Evolutionary conservation across 2,888 invertebrate species (phyloP).

Genomic region (Mesorhabditis belari): DNA sequence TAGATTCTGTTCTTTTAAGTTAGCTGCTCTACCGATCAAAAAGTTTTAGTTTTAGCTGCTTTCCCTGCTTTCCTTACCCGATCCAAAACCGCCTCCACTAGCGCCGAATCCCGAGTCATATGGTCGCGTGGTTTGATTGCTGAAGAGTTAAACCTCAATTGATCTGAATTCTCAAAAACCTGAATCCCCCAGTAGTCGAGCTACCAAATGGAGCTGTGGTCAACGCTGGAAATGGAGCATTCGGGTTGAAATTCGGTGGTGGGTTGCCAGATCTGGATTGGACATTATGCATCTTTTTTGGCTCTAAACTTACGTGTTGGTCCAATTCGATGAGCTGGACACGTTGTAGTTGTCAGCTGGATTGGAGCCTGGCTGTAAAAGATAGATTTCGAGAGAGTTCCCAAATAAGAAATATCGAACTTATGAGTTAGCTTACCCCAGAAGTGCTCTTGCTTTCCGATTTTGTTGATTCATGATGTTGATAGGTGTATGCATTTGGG

Average conservation of each 20-base stretch:
- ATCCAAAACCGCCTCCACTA: neutral
- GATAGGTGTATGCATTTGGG: neutral
- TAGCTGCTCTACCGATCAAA: too few relatives aligned
- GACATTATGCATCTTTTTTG: too few relatives aligned
- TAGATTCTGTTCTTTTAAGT: too few relatives aligned
- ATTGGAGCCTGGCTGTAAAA: conserved; percentile 5
- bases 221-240: too few relatives aligned
- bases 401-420: neutral
- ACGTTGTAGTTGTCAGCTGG: conserved; percentile 8
- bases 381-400: neutral
- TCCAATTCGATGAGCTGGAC: neutral
- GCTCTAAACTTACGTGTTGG: too few relatives aligned
- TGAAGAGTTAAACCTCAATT: neutral
- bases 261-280: too few relatives aligned
- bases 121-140: neutral
- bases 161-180: neutral
- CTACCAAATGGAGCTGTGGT: too few relatives aligned
- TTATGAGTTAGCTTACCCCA: neutral
- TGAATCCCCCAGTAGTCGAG: too few relatives aligned
- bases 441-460: neutral
- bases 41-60: too few relatives aligned
- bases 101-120: neutral
- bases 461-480: neutral
- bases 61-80: neutral
- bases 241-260: neutral